Base-by-base conservation (phyloP, 2,113 vertebrate species). In the Atlantisia rogersi region DNA sequence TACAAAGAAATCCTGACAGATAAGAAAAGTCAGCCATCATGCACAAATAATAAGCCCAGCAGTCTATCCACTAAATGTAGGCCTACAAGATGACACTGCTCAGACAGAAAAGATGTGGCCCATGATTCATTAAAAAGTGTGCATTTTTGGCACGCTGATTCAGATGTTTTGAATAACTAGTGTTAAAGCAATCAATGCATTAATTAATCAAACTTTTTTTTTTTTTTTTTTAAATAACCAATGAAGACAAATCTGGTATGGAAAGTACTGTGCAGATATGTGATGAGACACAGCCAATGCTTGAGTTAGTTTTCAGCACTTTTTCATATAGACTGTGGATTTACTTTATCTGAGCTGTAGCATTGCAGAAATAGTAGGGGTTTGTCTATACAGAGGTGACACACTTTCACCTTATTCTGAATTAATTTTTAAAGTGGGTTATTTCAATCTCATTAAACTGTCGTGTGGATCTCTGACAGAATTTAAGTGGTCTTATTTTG, bases 351-450 rank as follows among this genome's bases (percentile, higher is more conserved):
- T 42, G 26, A 65, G 15, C 7, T 71, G 11, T 31, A 25, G 10
- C 25, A 28, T 15, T 78, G 12, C 0, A 0, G 6, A 59, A 40
- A 25, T 79, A 8, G 31, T 56, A 82, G 2, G 7, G 2, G 16
- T 71, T 70, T 90, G 31, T 53, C 60, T 70, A 9, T 37, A 37
- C 16, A n/a, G 39, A 82, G 48, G n/a, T 85, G 31, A 93, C 52
- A 68, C 14, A 48, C 24, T 55, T 40, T 12, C 29, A 89, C 59
- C 84, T 82, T 93, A 65, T 42, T 3, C 12, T 42, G 44, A 89
- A 93, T 83, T 64, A 88, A 52, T 62, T 87, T 84, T 90, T 81
- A 40, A 91, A 95, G 32, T 82, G n/a, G 65, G 85, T 93, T 87
- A 85, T 87, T 90, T 84, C 78, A 87, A 75, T 85, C 31, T 90